phyloP scores from a whole-genome alignment of 2,888 invertebrate genomes.

The Parascotia fuliginaria region DNA sequence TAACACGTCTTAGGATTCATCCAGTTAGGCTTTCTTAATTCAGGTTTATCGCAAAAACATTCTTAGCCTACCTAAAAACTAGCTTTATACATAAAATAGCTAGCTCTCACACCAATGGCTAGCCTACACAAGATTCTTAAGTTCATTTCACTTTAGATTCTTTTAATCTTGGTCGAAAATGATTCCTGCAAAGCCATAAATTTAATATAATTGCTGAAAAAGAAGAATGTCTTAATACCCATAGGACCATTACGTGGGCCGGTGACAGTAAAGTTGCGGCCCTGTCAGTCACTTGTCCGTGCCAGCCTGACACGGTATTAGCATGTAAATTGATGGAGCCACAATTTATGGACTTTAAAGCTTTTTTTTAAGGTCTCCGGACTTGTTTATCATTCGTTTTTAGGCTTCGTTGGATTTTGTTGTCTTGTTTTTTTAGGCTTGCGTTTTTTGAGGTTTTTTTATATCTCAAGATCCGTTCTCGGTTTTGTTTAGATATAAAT shows the following conservation, averaged over 20 bases:
- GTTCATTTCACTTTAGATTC: conserved; percentile 51
- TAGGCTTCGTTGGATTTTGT: background rate
- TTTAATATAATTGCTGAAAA: conserved; percentile 70
- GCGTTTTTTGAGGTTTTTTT: background rate
- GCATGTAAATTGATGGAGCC: conserved; percentile 76
- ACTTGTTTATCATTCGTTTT: background rate
- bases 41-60: no score
- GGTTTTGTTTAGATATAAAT: no score
- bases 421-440: background rate
- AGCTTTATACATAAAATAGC: no score
- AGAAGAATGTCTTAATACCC: conserved; percentile 74
- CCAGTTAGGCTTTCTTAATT: no score
- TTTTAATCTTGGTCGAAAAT: conserved; percentile 39
- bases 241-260: conserved; percentile 60
- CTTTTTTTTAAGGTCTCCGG: conserved; percentile 23
- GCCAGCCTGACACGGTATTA: conserved; percentile 62
- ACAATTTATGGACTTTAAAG: conserved; percentile 54
- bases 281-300: conserved; percentile 77
- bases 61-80: no score
- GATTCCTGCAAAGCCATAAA: conserved; percentile 55
- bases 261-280: conserved; percentile 59
- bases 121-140: conserved; percentile 44
- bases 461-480: no score
- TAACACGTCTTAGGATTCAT: no score
- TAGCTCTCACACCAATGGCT: no score